A percentile compares a stretch with the other conserved stretches of the same genome.
Conservation (phyloP, 2,797 vertebrate species). For the Carapus acus region DNA sequence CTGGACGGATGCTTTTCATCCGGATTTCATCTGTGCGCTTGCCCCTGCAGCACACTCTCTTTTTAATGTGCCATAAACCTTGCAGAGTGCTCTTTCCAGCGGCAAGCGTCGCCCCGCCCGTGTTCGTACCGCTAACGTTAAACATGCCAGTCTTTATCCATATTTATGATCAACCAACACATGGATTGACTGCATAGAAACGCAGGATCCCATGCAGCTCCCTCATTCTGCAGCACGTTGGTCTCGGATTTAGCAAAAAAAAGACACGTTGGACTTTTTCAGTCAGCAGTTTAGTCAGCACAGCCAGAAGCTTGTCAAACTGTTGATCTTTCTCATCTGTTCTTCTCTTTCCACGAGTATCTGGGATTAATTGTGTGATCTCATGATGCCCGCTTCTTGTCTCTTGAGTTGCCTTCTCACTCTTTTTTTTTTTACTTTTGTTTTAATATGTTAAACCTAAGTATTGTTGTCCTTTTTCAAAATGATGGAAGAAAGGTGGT, state of each 20-base stretch:
- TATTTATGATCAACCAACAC: slow-evolving; percentile 9
- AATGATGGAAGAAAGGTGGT: slow-evolving; percentile 35
- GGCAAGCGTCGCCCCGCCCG: slow-evolving; percentile 50
- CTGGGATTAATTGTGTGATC: slow-evolving; percentile 12
- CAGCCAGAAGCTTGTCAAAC: slow-evolving; percentile 16
- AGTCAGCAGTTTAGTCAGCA: slow-evolving; percentile 1
- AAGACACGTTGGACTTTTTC: slow-evolving; percentile 16
- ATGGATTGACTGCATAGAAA: slow-evolving; percentile 29
- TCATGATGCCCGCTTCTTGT: slow-evolving; percentile 31
- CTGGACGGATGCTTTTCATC: slow-evolving; percentile 33
- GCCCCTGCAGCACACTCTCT: slow-evolving; percentile 39
- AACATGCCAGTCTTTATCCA: slow-evolving; percentile 16
- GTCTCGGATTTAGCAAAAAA: slow-evolving; percentile 21
- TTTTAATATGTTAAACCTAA: slow-evolving; percentile 51
- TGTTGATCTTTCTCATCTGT: slow-evolving; percentile 31
- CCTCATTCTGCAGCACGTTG: slow-evolving; percentile 10
- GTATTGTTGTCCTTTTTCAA: slow-evolving; percentile 57
- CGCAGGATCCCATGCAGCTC: slow-evolving; percentile 24
- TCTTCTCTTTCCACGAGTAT: slow-evolving; percentile 26
- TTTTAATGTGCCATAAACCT: slow-evolving; percentile 67
- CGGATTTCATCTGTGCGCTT: slow-evolving; percentile 8
- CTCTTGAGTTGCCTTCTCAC: slow-evolving; percentile 70
- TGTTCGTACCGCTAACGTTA: slow-evolving; percentile 17
- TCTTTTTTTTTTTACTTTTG: slow-evolving; percentile 46
- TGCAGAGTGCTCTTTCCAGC: slow-evolving; percentile 47